Conservation (phyloP, 2,888 invertebrate genomes). For the Acrocera orbiculus region DNA sequence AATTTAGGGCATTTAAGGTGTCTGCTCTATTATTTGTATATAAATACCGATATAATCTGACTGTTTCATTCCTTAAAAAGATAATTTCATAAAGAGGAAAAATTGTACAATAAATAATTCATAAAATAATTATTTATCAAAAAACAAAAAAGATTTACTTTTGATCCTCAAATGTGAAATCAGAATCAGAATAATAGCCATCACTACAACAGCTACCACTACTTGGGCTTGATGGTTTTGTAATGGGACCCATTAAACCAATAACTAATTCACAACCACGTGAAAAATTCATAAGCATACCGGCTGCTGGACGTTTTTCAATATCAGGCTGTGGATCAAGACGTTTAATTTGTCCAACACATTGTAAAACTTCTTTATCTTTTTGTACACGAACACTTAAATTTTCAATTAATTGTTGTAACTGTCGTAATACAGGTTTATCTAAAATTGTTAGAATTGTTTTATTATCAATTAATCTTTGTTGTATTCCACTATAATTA, state of each 20-base stretch:
- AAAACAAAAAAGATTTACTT: conserved; percentile 17
- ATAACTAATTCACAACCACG: conserved; percentile 58
- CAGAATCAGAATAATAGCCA: conserved; percentile 71
- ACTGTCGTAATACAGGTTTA: conserved; percentile 61
- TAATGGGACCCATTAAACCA: conserved; percentile 47
- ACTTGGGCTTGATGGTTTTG: conserved; percentile 31
- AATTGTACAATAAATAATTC: conserved; percentile 1
- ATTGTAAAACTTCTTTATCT: conserved; percentile 72
- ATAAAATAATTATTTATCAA: background rate
- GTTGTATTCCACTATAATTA: conserved; percentile 71
- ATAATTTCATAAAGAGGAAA: no score
- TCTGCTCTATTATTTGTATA: conserved; percentile 74
- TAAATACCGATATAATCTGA: conserved; percentile 66
- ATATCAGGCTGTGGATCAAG: conserved; percentile 44
- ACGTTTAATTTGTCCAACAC: conserved; percentile 48
- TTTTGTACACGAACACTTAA: conserved; percentile 69
- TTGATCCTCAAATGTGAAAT: conserved; percentile 32
- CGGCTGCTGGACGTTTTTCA: conserved; percentile 48
- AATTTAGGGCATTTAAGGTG: conserved; percentile 69
- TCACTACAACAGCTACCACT: conserved; percentile 49
- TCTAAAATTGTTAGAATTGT: conserved; percentile 69
- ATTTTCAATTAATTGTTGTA: conserved; percentile 46
- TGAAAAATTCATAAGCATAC: conserved; percentile 54
- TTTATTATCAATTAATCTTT: conserved; percentile 81
- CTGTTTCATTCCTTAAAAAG: conserved; percentile 38